Percentiles rank a stretch among this genome's conserved stretches.
Evolutionary conservation across 2,113 vertebrate genomes (phyloP).

Genomic region (Phyllopteryx taeniolatus): DNA sequence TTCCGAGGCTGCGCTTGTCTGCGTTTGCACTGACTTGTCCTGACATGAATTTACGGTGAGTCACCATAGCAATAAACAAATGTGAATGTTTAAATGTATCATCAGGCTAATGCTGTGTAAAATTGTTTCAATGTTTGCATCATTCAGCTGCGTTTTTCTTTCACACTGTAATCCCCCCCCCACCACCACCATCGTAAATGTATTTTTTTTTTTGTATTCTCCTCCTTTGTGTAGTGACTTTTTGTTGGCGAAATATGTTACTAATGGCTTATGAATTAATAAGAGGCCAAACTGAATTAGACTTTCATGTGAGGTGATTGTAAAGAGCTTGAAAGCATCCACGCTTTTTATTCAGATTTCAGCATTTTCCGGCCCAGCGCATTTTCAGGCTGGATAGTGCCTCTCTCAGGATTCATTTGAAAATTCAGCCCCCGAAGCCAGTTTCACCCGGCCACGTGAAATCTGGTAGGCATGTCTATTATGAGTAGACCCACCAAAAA

Average conservation of each 20-base stretch:
- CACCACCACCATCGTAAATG: not conserved
- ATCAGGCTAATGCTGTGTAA: not conserved
- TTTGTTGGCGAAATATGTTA: slow-evolving; percentile 77
- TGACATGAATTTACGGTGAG: slow-evolving; percentile 2
- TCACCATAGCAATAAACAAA: not conserved
- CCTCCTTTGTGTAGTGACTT: slow-evolving; percentile 65
- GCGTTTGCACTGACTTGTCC: slow-evolving; percentile 1
- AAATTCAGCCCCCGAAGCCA: not conserved
- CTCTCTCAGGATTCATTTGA: not conserved
- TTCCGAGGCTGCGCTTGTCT: not conserved
- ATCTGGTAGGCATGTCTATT: not conserved
- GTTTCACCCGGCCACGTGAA: not conserved
- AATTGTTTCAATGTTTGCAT: slow-evolving; percentile 3
- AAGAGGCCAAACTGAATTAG: slow-evolving; percentile 74
- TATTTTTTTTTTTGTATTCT: slow-evolving; percentile 41
- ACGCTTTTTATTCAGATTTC: slow-evolving; percentile 74
- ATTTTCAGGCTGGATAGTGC: not conserved
- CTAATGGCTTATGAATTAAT: slow-evolving; percentile 83
- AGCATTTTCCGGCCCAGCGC: slow-evolving; percentile 68
- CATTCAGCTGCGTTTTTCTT: slow-evolving; percentile 2
- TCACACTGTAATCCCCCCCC: not conserved
- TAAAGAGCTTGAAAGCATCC: slow-evolving; percentile 64
- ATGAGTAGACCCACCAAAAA: too few relatives aligned
- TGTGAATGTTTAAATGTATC: slow-evolving; percentile 2
- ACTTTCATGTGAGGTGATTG: slow-evolving; percentile 74